These are phyloP conservation scores for Clitarchus hookeri DNA, from an alignment of 2,888 invertebrate species.

Conservation along the genomic window DNA sequence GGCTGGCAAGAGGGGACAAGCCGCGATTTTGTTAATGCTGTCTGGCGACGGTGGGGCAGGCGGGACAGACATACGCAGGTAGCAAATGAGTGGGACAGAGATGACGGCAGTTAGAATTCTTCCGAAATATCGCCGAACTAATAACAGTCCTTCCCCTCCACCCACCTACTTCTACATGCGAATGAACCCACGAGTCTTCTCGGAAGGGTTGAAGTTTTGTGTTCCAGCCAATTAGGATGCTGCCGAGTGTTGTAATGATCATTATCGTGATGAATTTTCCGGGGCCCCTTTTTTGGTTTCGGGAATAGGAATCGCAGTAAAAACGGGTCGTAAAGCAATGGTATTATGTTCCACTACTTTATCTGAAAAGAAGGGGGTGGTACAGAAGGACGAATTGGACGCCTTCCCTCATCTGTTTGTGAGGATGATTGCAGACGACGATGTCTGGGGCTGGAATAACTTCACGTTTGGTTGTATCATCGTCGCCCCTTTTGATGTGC, in stretches of 20 bases:
- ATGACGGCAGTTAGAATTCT: conserved; percentile 23
- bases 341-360: conserved; percentile 43
- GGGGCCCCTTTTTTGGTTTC: not conserved
- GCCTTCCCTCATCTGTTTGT: conserved; percentile 6
- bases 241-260: not conserved
- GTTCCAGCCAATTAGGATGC: not conserved
- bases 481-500: not conserved
- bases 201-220: not conserved
- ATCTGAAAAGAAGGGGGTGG: conserved; percentile 22
- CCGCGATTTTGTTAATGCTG: not conserved
- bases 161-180: too few species aligned
- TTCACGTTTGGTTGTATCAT: not conserved
- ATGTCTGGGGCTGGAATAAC: not conserved
- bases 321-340: conserved; percentile 44
- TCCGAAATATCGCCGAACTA: conserved; percentile 34
- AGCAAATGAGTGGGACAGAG: conserved; percentile 33
- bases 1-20: not conserved
- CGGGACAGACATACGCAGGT: conserved; percentile 26
- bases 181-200: conserved; percentile 11
- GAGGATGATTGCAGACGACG: not conserved
- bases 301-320: not conserved
- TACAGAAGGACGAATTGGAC: not conserved
- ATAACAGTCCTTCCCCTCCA: conserved; percentile 28
- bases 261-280: conserved; percentile 7
- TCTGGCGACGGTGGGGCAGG: not conserved